Conservation (phyloP, 2,113 vertebrate species). For the Myodes glareolus region DNA sequence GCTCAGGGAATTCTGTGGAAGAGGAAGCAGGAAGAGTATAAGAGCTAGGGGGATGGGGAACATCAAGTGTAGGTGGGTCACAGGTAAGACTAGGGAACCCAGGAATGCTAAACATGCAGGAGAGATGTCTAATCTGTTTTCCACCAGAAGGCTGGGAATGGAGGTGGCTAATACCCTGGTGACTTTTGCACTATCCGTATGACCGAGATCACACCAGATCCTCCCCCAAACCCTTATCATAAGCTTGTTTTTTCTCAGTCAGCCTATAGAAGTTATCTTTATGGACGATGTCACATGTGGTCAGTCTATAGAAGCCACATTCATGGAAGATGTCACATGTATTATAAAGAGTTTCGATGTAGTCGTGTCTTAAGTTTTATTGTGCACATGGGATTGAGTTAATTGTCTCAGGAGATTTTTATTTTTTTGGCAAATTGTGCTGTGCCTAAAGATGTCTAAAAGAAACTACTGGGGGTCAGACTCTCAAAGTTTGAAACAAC, state of each 20-base stretch:
- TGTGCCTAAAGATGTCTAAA: neutral
- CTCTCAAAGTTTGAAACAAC: neutral
- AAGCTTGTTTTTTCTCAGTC: neutral
- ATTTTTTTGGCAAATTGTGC: neutral
- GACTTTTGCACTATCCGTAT: neutral
- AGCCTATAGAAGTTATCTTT: neutral
- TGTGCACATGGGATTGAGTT: neutral
- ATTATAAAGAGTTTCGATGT: neutral
- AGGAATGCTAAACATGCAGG: neutral
- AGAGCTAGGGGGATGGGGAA: neutral
- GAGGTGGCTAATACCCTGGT: neutral
- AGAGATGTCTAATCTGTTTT: neutral
- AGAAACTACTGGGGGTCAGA: neutral
- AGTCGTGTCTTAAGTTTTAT: neutral
- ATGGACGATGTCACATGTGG: neutral
- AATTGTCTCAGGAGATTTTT: neutral
- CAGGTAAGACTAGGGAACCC: neutral
- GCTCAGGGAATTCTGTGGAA: neutral
- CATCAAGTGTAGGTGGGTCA: neutral
- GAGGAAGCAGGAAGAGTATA: neutral
- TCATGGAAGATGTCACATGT: neutral
- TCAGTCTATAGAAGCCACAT: neutral
- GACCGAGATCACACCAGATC: neutral
- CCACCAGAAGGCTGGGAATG: neutral
- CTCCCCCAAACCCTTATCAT: neutral